Evolutionary conservation across 2,113 vertebrate species (phyloP).

Genomic region (Colinus virginianus): DNA sequence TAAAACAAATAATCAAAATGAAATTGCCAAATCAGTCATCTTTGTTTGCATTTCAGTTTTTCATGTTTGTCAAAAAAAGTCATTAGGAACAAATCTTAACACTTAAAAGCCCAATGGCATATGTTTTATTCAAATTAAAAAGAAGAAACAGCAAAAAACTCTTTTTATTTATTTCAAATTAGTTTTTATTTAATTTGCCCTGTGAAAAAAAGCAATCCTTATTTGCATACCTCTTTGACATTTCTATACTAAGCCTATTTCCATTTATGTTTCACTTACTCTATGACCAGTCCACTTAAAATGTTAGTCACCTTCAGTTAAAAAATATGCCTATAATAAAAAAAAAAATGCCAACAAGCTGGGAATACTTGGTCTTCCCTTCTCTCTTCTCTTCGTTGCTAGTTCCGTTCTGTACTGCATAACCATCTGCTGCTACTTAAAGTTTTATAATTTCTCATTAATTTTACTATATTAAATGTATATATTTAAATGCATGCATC

Average conservation of each 20-base stretch:
- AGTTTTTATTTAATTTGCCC: background rate
- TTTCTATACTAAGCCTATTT: background rate
- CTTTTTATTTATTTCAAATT: background rate
- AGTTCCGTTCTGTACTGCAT: background rate
- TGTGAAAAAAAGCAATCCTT: background rate
- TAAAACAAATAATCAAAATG: background rate
- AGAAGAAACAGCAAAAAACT: background rate
- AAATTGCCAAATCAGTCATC: background rate
- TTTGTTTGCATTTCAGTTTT: background rate
- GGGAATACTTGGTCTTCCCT: background rate
- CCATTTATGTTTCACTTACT: background rate
- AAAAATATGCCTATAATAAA: accelerated
- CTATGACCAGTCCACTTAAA: background rate
- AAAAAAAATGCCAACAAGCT: background rate
- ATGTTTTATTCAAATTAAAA: background rate
- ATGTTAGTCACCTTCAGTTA: background rate
- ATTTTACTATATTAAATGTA: constrained; percentile 1
- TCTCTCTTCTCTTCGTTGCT: background rate
- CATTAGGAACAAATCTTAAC: background rate
- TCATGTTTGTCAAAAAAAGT: background rate
- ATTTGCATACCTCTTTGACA: background rate
- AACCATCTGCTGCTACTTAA: background rate
- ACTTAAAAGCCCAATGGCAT: background rate
- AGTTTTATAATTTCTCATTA: background rate
- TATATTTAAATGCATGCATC: background rate